Conservation (phyloP, 2,888 invertebrate species). For the Apoderus coryli region DNA sequence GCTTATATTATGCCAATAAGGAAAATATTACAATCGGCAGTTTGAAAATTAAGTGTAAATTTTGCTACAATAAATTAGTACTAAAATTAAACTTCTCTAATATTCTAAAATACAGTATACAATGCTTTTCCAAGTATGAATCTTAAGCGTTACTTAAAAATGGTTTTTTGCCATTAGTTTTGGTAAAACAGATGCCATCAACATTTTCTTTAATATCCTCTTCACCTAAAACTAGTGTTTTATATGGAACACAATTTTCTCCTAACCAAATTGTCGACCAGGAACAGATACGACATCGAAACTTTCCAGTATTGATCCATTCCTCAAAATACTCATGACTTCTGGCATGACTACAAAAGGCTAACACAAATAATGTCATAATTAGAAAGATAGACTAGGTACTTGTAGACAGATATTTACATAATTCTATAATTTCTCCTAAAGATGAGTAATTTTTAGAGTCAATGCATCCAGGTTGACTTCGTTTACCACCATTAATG, state of each 20-base stretch:
- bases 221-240: conserved; percentile 13
- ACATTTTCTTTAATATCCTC: conserved; percentile 16
- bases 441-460: conserved; percentile 10
- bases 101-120: too few species aligned
- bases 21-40: too few species aligned
- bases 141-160: too few species aligned
- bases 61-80: too few species aligned
- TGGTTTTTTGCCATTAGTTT: conserved; percentile 13
- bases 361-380: conserved; percentile 18
- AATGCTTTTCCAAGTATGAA: too few species aligned
- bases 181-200: conserved; percentile 19
- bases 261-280: conserved; percentile 8
- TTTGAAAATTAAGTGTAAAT: too few species aligned
- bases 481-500: conserved; percentile 37
- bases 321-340: conserved; percentile 20
- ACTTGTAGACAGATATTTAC: conserved; percentile 16
- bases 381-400: background rate
- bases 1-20: too few species aligned
- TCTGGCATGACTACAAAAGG: conserved; percentile 21
- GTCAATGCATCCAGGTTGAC: conserved; percentile 38
- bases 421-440: conserved; percentile 18
- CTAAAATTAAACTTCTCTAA: too few species aligned
- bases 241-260: conserved; percentile 13
- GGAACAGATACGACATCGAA: conserved; percentile 17
- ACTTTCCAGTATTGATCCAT: conserved; percentile 18